phyloP scores from a whole-genome alignment of 2,113 vertebrate species.

The Oryzias melastigma region DNA sequence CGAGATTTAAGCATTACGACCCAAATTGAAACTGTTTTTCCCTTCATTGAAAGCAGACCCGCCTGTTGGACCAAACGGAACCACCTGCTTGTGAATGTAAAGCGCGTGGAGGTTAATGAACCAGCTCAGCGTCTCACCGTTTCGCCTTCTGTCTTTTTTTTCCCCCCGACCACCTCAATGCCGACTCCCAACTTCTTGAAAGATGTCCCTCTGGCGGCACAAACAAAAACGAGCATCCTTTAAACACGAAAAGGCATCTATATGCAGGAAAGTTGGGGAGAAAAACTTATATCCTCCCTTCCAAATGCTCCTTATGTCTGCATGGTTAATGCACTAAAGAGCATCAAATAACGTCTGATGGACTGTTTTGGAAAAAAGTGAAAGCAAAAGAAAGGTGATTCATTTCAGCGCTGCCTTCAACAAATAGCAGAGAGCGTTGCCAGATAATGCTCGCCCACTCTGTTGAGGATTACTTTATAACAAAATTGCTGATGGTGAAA shows the following conservation, averaged over 20 bases:
- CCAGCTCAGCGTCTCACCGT: constrained; percentile 51
- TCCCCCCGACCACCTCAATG: constrained; percentile 40
- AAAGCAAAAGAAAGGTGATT: constrained; percentile 10
- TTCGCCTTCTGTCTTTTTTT: constrained; percentile 56
- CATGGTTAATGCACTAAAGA: constrained; percentile 48
- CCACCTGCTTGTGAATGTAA: constrained; percentile 44
- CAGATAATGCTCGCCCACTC: constrained; percentile 33
- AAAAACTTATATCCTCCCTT: constrained; percentile 19
- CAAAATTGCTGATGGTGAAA: constrained; percentile 52
- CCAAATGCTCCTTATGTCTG: constrained; percentile 44
- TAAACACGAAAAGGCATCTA: constrained; percentile 29
- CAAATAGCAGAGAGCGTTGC: constrained; percentile 54
- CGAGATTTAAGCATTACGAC: not conserved
- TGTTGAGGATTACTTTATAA: constrained; percentile 59
- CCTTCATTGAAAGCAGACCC: constrained; percentile 25
- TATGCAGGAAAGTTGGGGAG: not conserved
- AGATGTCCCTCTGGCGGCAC: constrained; percentile 3
- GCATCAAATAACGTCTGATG: constrained; percentile 52
- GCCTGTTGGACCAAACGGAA: constrained; percentile 37
- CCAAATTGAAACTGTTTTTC: not conserved
- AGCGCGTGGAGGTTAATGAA: constrained; percentile 69
- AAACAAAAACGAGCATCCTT: constrained; percentile 18
- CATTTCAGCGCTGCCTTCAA: constrained; percentile 44
- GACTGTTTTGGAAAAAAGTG: constrained; percentile 41
- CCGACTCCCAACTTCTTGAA: constrained; percentile 15